Evolutionary conservation across 2,888 invertebrate genomes (phyloP).

Genomic region (Peribatodes rhomboidaria): DNA sequence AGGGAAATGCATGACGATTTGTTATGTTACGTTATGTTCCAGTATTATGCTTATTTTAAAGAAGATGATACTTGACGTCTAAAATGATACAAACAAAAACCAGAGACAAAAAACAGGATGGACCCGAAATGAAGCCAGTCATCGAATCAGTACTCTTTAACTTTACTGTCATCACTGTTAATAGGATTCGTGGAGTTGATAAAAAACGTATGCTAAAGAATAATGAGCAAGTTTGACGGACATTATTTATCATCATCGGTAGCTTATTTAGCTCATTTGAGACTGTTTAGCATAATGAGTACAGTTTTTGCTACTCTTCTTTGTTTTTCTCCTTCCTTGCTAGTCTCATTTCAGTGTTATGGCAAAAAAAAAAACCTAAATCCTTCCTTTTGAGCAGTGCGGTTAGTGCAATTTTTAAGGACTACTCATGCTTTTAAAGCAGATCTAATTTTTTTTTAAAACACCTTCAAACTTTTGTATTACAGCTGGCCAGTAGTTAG

Average conservation of each 20-base stretch:
- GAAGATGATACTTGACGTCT: conserved; percentile 23
- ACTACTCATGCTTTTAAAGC: no score
- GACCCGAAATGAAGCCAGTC: conserved; percentile 24
- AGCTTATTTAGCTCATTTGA: no score
- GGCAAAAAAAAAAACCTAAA: no score
- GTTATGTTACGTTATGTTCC: no score
- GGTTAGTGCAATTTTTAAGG: no score
- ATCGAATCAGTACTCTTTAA: conserved; percentile 22
- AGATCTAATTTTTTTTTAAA: no score
- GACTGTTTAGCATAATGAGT: no score
- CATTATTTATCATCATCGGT: not conserved
- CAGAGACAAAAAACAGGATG: conserved; percentile 29
- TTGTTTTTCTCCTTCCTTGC: no score
- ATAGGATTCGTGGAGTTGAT: not conserved
- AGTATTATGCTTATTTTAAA: not conserved
- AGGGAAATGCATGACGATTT: no score
- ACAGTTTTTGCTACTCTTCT: no score
- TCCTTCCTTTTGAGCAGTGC: no score
- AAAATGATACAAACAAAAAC: conserved; percentile 23
- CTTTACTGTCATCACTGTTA: conserved; percentile 21
- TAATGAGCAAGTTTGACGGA: not conserved
- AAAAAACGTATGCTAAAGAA: not conserved
- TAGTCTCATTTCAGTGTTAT: no score
- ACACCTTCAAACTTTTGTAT: not conserved
- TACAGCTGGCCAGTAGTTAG: not conserved